Base-by-base conservation (phyloP, 1,140 invertebrate species). In the Andricus grossulariae region DNA sequence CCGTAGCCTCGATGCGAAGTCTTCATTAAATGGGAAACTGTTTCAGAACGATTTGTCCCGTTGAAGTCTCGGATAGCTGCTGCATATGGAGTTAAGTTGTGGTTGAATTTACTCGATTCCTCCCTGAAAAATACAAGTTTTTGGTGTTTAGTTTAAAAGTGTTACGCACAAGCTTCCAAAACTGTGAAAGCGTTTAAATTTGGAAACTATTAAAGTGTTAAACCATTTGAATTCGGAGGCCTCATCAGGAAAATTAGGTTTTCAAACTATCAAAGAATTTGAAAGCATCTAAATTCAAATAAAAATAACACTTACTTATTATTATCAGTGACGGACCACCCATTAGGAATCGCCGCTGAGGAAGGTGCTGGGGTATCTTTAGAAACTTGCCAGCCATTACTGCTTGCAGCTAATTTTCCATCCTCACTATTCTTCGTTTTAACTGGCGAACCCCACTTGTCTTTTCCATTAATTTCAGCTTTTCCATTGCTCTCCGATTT, bases 1-100 rank as follows among this genome's bases (percentile, higher is more conserved):
- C 91, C 91, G 72, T 92, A 93, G 50, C 90, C 92, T 39, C 90
- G 89, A 74, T 91, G 86, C 0, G 91, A 92, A 76, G 88, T 85
- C 77, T 92, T 92, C 32, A 87, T 78, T 21, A 93, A 85, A 50
- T 90, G 84, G n/a, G 91, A 89, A 50, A 92, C 84, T 10, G 90
- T 88, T 18, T 92, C 90, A 1, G 91, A 91, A 75, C 88, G 85
- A 79, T 92, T 91, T 50, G 89, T 91, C 19, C 90, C 90, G 79
- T 89, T 90, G 79, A 91, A 92, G 71, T 87, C 86, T 77, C 91
- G 85, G 19, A 88, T 80, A 32, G 88, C 90, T 16, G 90, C 90
- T 16, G 88, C 90, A 82, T 89, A 90, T 2, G 85, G 86, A 8
- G 87, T 86, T n/a, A 80, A 71, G 50, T 74, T 76, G 75, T 84